Conservation (phyloP, 2,113 vertebrate genomes). For the Oceanites oceanicus region DNA sequence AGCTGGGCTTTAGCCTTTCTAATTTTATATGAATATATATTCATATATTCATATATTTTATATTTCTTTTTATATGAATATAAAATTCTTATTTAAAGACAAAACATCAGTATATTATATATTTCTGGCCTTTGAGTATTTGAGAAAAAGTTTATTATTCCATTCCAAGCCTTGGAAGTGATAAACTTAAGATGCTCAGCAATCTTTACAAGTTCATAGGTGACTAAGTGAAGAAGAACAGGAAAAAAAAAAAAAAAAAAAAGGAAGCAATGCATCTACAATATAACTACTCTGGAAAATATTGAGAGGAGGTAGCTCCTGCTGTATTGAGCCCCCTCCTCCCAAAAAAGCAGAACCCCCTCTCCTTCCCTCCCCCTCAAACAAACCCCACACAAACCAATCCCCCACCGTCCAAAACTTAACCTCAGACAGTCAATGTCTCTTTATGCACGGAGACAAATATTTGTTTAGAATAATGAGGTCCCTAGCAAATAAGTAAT, state of each 20-base stretch:
- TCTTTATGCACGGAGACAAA: background rate
- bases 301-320: background rate
- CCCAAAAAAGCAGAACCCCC: rapidly evolving
- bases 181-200: background rate
- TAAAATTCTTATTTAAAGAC: background rate
- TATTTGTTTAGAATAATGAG: background rate
- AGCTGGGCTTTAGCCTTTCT: too few species aligned
- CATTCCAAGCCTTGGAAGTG: background rate
- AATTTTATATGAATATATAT: too few species aligned
- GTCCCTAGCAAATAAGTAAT: background rate
- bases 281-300: background rate
- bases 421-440: background rate
- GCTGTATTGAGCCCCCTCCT: background rate
- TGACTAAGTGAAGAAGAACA: background rate
- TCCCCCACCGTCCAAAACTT: rapidly evolving
- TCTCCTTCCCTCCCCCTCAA: too few species aligned
- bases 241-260: background rate
- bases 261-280: background rate
- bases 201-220: background rate
- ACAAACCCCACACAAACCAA: background rate
- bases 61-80: too few species aligned
- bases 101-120: background rate
- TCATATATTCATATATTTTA: too few species aligned
- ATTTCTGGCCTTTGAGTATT: background rate
- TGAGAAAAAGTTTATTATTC: background rate